Conservation (phyloP, 2,113 vertebrate species). For the Lophochroa leadbeateri region DNA sequence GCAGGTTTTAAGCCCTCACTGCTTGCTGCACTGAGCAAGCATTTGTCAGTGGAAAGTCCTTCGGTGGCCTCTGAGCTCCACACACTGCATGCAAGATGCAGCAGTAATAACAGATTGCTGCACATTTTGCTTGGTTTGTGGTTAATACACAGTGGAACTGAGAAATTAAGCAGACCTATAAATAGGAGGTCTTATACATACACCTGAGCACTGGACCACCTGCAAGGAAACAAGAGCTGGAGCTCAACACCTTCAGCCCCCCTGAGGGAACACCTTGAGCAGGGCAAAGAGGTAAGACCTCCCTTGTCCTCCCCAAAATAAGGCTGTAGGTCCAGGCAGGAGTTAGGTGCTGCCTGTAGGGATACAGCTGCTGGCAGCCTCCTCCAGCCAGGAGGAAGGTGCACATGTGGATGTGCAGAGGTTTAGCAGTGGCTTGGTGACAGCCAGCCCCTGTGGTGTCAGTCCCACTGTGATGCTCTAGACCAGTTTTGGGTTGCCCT, state of each 20-base stretch:
- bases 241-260: background rate
- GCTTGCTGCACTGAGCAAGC: background rate
- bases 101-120: constrained; percentile 8
- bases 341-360: background rate
- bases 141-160: background rate
- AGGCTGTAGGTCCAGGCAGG: background rate
- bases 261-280: background rate
- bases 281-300: background rate
- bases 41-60: background rate
- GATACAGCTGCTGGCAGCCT: background rate
- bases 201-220: background rate
- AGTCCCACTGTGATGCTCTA: background rate
- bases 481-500: background rate
- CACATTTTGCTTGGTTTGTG: background rate
- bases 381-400: background rate
- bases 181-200: background rate
- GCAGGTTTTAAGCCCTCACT: background rate
- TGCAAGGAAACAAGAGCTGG: background rate
- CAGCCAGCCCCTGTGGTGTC: background rate
- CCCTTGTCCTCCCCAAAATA: rapidly evolving
- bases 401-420: background rate
- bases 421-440: background rate
- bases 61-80: background rate
- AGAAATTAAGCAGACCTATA: constrained; percentile 16
- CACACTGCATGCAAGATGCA: background rate